Percentiles rank a stretch among this genome's conserved stretches.
phyloP scores from a whole-genome alignment of 2,113 vertebrate species.

The Nanorana parkeri region DNA sequence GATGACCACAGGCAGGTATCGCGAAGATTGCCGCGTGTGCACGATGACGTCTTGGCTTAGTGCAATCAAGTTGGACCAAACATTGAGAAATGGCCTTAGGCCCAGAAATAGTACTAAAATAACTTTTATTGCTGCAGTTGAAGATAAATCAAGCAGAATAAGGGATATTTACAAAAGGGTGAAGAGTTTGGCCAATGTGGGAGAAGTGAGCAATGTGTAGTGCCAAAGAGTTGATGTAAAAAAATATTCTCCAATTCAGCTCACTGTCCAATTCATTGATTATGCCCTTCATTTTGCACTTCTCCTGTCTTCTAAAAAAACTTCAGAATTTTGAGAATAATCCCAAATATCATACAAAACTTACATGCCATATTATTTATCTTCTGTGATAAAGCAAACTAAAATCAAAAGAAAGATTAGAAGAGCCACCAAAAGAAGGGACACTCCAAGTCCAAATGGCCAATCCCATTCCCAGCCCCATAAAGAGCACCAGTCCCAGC shows the following conservation, averaged over 20 bases:
- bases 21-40: not conserved
- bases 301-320: no score
- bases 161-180: not conserved
- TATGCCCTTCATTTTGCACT: no score
- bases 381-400: not conserved
- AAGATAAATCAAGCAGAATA: no score
- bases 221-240: no score
- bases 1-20: no score
- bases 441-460: not conserved
- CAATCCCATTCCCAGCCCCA: not conserved
- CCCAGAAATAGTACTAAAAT: not conserved
- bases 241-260: no score
- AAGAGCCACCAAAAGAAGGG: not conserved
- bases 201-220: no score
- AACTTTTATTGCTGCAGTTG: slow-evolving; percentile 1
- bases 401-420: not conserved
- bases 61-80: not conserved
- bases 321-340: no score
- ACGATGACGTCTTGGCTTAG: no score
- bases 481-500: not conserved
- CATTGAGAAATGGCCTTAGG: no score
- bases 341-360: not conserved
- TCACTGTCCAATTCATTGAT: no score
- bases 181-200: no score
- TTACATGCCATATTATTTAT: not conserved